Evolutionary conservation across 2,113 vertebrate genomes (phyloP).

Genomic region (Cairina moschata): DNA sequence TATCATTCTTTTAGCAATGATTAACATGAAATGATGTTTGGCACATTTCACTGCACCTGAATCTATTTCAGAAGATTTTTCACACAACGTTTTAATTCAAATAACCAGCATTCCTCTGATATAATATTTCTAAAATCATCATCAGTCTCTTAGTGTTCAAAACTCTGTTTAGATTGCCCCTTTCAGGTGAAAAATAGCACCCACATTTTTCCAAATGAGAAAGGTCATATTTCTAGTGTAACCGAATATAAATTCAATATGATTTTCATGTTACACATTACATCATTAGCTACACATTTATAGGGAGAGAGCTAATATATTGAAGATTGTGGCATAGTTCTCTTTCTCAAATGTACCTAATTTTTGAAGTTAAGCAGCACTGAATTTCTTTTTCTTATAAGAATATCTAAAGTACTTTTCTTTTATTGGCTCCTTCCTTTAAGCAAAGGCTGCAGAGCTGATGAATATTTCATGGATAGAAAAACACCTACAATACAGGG

Average conservation of each 20-base stretch:
- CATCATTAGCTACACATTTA: conserved; percentile 77
- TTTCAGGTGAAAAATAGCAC: neutral
- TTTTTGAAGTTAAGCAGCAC: conserved; percentile 73
- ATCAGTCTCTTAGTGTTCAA: conserved; percentile 23
- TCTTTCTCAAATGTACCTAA: conserved; percentile 66
- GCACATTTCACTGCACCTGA: neutral
- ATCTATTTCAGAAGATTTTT: neutral
- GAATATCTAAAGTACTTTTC: conserved; percentile 73
- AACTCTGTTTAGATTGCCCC: conserved; percentile 28
- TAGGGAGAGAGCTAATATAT: conserved; percentile 73
- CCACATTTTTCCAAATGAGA: conserved; percentile 59
- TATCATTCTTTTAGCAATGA: neutral
- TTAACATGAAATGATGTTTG: neutral
- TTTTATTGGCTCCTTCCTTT: conserved; percentile 74
- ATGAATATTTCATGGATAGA: conserved; percentile 74
- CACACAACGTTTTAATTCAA: conserved; percentile 6
- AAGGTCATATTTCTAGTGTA: conserved; percentile 43
- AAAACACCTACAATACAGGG: conserved; percentile 10
- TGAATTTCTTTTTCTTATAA: conserved; percentile 68
- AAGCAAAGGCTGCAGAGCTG: conserved; percentile 69
- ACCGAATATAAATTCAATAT: conserved; percentile 62
- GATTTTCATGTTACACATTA: conserved; percentile 72
- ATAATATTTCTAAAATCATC: conserved; percentile 43
- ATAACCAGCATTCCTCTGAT: neutral
- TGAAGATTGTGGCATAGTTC: conserved; percentile 70